Conservation (phyloP, 2,888 invertebrate species). For the Amorpha juglandis region DNA sequence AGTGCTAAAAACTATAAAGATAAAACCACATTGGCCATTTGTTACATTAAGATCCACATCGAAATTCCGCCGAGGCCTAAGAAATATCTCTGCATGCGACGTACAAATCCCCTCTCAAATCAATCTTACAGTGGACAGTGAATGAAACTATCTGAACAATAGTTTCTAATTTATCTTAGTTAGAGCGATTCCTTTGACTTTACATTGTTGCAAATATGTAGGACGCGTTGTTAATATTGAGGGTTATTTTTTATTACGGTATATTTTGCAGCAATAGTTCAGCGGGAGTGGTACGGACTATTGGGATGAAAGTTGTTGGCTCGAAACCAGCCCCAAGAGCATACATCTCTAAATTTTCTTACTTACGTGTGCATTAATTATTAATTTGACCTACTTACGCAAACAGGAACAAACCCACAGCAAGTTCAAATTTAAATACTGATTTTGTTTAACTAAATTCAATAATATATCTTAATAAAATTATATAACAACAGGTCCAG, state of each 20-base stretch:
- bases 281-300: no score
- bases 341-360: no score
- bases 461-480: no score
- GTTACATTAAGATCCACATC: not conserved
- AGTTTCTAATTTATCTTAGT: constrained; percentile 16
- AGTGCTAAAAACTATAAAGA: not conserved
- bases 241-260: no score
- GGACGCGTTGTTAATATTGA: not conserved
- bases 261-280: no score
- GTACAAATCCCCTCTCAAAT: not conserved
- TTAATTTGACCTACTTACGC: no score
- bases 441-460: no score
- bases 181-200: not conserved
- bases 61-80: not conserved
- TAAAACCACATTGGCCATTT: constrained; percentile 9
- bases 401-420: no score
- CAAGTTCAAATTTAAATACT: no score
- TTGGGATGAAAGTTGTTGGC: no score
- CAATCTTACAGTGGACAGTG: constrained; percentile 14
- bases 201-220: not conserved
- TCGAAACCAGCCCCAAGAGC: no score
- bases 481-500: not conserved
- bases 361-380: no score
- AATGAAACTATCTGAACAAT: constrained; percentile 1
- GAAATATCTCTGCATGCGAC: not conserved